Evolutionary conservation across 2,888 invertebrate genomes (phyloP).

Genomic region (Biston stratarius): DNA sequence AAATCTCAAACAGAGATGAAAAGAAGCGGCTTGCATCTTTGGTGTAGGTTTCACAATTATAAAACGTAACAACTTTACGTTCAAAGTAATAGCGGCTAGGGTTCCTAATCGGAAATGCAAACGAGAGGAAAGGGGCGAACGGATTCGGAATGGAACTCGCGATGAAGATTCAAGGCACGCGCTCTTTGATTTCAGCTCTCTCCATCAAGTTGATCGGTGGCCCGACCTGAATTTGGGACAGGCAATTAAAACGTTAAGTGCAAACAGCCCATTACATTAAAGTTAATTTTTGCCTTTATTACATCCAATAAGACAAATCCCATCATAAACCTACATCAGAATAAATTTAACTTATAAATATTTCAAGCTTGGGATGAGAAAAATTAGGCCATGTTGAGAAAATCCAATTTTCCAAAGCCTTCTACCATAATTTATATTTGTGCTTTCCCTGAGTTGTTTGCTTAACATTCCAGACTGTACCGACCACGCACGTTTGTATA

Average conservation of each 20-base stretch:
- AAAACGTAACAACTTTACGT: conserved; percentile 36
- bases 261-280: conserved; percentile 28
- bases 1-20: conserved; percentile 44
- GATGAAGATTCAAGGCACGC: conserved; percentile 65
- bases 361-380: conserved; percentile 14
- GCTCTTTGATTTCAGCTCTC: conserved; percentile 70
- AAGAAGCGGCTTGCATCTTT: conserved; percentile 43
- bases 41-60: conserved; percentile 44
- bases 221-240: conserved; percentile 58
- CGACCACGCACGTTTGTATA: conserved; percentile 38
- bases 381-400: conserved; percentile 16
- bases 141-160: conserved; percentile 53
- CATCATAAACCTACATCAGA: not conserved
- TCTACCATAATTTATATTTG: conserved; percentile 6
- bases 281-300: conserved; percentile 12
- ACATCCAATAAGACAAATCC: not conserved
- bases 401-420: conserved; percentile 28
- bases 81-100: conserved; percentile 43
- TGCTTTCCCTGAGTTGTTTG: conserved; percentile 30
- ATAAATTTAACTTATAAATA: conserved; percentile 3
- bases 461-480: conserved; percentile 48
- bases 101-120: conserved; percentile 62
- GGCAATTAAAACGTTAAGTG: conserved; percentile 48
- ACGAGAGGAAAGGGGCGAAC: conserved; percentile 55
- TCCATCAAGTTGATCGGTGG: conserved; percentile 64